Evolutionary conservation across 2,888 invertebrate species (phyloP), one percentile per base, ranked within the genome.

Genomic region (Caenorhabditis plicata): DNA sequence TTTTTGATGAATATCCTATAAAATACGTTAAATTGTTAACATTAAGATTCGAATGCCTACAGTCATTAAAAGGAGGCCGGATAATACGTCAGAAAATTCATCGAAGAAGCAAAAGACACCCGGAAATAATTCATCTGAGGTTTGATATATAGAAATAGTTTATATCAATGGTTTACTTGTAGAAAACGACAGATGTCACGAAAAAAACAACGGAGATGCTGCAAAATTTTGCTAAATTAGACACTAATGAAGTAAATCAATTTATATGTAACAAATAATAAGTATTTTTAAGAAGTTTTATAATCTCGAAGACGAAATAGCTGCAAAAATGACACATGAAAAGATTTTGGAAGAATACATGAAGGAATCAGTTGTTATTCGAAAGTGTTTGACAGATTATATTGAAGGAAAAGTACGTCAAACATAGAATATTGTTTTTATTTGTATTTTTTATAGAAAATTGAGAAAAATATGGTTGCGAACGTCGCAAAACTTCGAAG

Each of bases 301-400:
- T 42, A 43, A 45, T 15, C 29, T 71, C 17, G 71, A 71, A 42
- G 68, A 71, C 33, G 42, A 42, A 27, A 46, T 66, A 4, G 66
- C 71, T 0, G 38, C 33, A 20, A 43, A 44, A n/a, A 39, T 43
- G 32, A 49, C 45, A 17, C 55, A 63, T 20, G 45, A 51, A 15
- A 39, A 50, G 15, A 43, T 64, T n/a, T 41, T 50, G 20, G 35
- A 62, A 1, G 47, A 58, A 22, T 58, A 58, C 32, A 17, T 36
- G 8, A 43, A 49, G 29, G 51, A 62, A 9, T 43, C 45, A 22
- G 33, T 15, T 4, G 41, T 40, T 9, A 19, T 68, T 5, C 42
- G 45, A 36, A 27, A 48, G 29, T 22, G 39, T 7, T 15, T 68
- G 0, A 46, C 62, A 17, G 44, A 49, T 1, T 54, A 55, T 23